Base-by-base conservation (phyloP, 1,140 invertebrate species). In the Pogonomyrmex barbatus region DNA sequence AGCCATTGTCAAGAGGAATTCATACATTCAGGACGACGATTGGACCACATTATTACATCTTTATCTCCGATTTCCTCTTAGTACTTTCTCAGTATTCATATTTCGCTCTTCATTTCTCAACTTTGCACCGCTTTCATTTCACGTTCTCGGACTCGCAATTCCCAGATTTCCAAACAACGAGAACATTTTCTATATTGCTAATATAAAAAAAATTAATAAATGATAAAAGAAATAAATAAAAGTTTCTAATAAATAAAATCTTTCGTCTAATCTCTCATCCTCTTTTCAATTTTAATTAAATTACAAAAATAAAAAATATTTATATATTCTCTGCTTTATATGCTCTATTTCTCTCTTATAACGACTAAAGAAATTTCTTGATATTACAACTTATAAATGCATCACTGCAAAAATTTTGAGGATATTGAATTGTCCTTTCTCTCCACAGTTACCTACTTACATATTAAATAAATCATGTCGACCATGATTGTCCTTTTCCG, bases 51-150 rank as follows among this genome's bases (percentile, higher is more conserved):
- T 67, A 47, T 82, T 63, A 60, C 54, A 50, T 75, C 68, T 83
- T 83, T 83, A 83, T 83, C 79, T 75, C 68, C n/a, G 24, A 12
- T 75, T 83, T 83, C 68, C 58, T 82, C 54, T 60, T 17, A 39
- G 60, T 83, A 83, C 79, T 83, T 83, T 83, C 68, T 83, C 54
- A 71, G 17, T 75, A 14, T 14, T 75, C 68, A 60, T 73, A 75
- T 83, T 47, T 82, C 42, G 79, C 42, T 30, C 67, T 73, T 82
- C 30, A 60, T 73, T 67, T 75, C 45, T 83, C 14, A 68, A 68
- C 42, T 73, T 82, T 58, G 42, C 67, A 58, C 10, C 67, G 45
- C 79, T 83, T 83, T 83, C 68, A 50, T 75, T 39, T 83, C 17
- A 33, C 1, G 45, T n/a, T 78, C 50, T 68, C 39, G 33, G 24